phyloP scores from a whole-genome alignment of 2,113 vertebrate species.

The Saiga tatarica region DNA sequence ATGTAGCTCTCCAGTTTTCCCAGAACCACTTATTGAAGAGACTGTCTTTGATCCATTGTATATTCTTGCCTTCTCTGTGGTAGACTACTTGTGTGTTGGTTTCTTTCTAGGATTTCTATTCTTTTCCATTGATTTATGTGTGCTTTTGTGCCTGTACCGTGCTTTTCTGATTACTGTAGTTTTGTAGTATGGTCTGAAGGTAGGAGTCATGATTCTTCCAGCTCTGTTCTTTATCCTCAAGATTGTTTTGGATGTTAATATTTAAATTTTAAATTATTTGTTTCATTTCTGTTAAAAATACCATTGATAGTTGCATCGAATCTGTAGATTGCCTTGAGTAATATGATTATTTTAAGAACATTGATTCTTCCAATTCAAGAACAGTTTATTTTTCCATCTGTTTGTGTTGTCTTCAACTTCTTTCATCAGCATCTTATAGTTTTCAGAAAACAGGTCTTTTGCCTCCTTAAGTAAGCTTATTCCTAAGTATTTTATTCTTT shows the following conservation, averaged over 20 bases:
- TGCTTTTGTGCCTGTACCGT: neutral
- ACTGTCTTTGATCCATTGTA: neutral
- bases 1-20: neutral
- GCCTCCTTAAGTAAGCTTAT: neutral
- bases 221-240: neutral
- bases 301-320: neutral
- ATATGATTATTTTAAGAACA: neutral
- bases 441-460: neutral
- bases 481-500: neutral
- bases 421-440: neutral
- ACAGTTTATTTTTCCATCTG: neutral
- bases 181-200: neutral
- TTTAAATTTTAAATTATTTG: neutral
- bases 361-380: neutral
- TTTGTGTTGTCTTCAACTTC: neutral
- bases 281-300: neutral
- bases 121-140: neutral
- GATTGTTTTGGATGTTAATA: neutral
- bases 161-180: neutral
- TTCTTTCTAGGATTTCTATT: neutral
- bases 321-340: neutral
- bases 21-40: neutral
- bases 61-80: neutral
- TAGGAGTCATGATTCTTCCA: accelerated
- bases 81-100: neutral